phyloP scores from a whole-genome alignment of 2,888 invertebrate species.

The Melieria picta region DNA sequence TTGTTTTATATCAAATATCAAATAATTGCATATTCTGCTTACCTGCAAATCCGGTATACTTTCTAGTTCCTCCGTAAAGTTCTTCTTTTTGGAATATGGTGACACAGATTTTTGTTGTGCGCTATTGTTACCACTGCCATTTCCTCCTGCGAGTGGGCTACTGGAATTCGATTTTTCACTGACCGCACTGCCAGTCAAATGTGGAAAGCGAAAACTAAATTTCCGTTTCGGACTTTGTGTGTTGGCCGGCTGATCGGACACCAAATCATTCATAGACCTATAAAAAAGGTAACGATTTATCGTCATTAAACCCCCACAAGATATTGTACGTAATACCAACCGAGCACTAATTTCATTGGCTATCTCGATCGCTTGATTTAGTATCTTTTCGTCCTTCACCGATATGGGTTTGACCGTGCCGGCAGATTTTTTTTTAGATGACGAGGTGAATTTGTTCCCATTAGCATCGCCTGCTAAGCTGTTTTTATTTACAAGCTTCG shows the following conservation, averaged over 20 bases:
- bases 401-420: conserved; percentile 88
- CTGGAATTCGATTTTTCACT: conserved; percentile 49
- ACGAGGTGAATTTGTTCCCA: conserved; percentile 53
- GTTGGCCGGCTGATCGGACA: conserved; percentile 68
- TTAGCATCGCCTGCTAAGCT: conserved; percentile 53
- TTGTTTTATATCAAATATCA: too few species aligned
- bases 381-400: conserved; percentile 88
- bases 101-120: conserved; percentile 64
- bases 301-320: neutral
- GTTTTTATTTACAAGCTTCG: conserved; percentile 60
- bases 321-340: conserved; percentile 60
- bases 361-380: conserved; percentile 92
- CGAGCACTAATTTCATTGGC: conserved; percentile 89
- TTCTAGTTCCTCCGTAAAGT: conserved; percentile 90
- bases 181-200: conserved; percentile 55
- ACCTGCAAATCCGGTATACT: conserved; percentile 90
- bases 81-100: conserved; percentile 70
- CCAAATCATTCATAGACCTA: conserved; percentile 73
- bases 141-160: conserved; percentile 33
- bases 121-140: conserved; percentile 45
- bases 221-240: conserved; percentile 77
- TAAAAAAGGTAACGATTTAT: neutral
- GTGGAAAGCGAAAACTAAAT: conserved; percentile 81
- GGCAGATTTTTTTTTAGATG: conserved; percentile 60
- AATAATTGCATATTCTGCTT: conserved; percentile 46